Evolutionary conservation across 2,888 invertebrate species (phyloP), one percentile per base, ranked within the genome.

Genomic region (Metopia argyrocephala): DNA sequence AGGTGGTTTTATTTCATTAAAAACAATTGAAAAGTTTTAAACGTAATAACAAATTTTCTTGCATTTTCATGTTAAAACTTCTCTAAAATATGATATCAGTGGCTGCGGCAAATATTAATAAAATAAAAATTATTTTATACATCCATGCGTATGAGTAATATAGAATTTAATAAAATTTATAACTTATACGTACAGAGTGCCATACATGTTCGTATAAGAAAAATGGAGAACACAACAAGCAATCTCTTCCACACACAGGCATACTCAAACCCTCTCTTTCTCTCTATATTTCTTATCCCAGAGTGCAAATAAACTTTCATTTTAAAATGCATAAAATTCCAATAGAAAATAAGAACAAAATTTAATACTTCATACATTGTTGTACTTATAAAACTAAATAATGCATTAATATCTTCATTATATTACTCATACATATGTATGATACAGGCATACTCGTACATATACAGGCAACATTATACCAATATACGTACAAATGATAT

Each of bases 331-430:
- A 78, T 27, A 66, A 61, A 46, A 48, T 66, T 50, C 66, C n/a
- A n/a, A n/a, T n/a, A n/a, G n/a, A n/a, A n/a, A n/a, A n/a, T n/a
- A n/a, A n/a, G n/a, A n/a, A n/a, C n/a, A n/a, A n/a, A n/a, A n/a
- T n/a, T n/a, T n/a, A n/a, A n/a, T n/a, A n/a, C n/a, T n/a, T n/a
- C n/a, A 78, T 52, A 57, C 56, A 57, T 62, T 50, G 70, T n/a
- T 64, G 46, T 54, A 73, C 66, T 78, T 73, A 48, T 61, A 68
- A 66, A 76, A 73, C 73, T 61, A 75, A 81, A 78, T 78, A 70
- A 81, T 74, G 78, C 81, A 75, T 78, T 81, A 80, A 76, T 65
- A 65, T 74, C 81, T 81, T 68, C 56, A 78, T 81, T 81, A 78
- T 62, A 50, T 59, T 15, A 20, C 28, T 23, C 56, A 54, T 31